Percentiles rank a stretch among this genome's conserved stretches.
These are phyloP conservation scores for Myripristis jacobus DNA, from an alignment of 2,797 vertebrate species.

Conservation along the genomic window DNA sequence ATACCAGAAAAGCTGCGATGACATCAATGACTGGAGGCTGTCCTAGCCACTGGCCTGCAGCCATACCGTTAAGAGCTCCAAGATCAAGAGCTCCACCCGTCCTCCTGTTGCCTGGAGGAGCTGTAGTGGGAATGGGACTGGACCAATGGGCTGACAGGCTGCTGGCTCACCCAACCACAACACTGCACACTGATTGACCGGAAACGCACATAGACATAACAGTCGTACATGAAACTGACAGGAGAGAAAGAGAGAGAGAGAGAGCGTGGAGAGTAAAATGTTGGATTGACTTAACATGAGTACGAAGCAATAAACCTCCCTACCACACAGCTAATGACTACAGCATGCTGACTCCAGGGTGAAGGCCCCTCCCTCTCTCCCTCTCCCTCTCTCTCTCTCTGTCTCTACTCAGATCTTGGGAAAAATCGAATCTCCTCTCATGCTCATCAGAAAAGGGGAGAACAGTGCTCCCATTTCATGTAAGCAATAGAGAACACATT, in stretches of 20 bases:
- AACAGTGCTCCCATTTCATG: constrained; percentile 39
- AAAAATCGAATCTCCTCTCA: constrained; percentile 28
- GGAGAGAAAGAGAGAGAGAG: constrained; percentile 53
- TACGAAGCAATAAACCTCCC: constrained; percentile 74
- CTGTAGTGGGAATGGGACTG: constrained; percentile 11
- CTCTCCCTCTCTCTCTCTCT: constrained; percentile 4
- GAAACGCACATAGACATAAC: constrained; percentile 61
- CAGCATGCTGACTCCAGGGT: constrained; percentile 63
- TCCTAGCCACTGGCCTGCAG: constrained; percentile 60
- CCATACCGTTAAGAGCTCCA: constrained; percentile 53
- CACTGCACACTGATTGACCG: constrained; percentile 69
- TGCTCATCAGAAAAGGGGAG: constrained; percentile 25
- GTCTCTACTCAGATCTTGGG: constrained; percentile 27
- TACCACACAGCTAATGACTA: constrained; percentile 75
- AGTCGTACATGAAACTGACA: constrained; percentile 56
- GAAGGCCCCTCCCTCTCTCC: constrained; percentile 12
- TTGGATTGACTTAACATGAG: constrained; percentile 76
- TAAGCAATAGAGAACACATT: constrained; percentile 22
- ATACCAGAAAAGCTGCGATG: constrained; percentile 68
- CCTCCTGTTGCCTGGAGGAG: constrained; percentile 51
- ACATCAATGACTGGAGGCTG: constrained; percentile 73
- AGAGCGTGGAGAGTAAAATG: constrained; percentile 54
- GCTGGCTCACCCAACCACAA: constrained; percentile 68
- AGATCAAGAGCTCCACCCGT: constrained; percentile 56
- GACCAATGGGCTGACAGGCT: constrained; percentile 59